phyloP scores from a whole-genome alignment of 2,113 vertebrate genomes.

The Ornithorhynchus anatinus region DNA sequence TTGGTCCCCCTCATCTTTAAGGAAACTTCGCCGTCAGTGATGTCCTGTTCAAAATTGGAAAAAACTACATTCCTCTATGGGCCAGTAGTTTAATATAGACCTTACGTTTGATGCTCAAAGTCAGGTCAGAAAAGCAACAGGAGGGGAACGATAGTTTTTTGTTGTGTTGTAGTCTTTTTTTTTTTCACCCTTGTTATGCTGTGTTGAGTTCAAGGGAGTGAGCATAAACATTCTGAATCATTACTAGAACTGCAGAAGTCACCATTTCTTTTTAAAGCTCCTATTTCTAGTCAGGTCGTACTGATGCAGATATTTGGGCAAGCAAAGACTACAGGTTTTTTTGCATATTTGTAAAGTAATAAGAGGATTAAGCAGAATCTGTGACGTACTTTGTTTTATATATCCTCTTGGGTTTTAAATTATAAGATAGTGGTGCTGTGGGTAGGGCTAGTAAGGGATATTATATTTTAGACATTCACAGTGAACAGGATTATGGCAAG shows the following conservation, averaged over 20 bases:
- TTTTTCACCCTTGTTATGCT: no score
- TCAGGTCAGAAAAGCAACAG: no score
- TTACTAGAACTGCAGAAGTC: constrained; percentile 11
- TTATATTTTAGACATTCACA: constrained; percentile 6
- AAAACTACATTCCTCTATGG: no score
- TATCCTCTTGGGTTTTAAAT: neutral
- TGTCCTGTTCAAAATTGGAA: no score
- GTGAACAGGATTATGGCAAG: neutral
- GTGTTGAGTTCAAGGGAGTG: constrained; percentile 5
- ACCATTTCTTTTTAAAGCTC: neutral
- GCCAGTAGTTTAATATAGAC: no score
- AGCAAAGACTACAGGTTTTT: neutral
- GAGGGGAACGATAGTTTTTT: no score
- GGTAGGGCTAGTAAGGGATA: constrained; percentile 2
- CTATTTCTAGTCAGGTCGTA: constrained; percentile 4
- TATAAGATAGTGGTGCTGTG: neutral
- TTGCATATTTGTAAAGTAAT: neutral
- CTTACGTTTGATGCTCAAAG: no score
- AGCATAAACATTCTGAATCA: neutral
- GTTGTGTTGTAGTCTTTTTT: no score
- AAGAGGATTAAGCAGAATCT: neutral
- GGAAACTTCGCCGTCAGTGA: no score
- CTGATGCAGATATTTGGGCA: constrained; percentile 7
- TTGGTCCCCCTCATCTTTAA: no score
- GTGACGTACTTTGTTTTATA: constrained; percentile 5